Conservation (phyloP, 2,113 vertebrate genomes). For the Gopherus evgoodei region DNA sequence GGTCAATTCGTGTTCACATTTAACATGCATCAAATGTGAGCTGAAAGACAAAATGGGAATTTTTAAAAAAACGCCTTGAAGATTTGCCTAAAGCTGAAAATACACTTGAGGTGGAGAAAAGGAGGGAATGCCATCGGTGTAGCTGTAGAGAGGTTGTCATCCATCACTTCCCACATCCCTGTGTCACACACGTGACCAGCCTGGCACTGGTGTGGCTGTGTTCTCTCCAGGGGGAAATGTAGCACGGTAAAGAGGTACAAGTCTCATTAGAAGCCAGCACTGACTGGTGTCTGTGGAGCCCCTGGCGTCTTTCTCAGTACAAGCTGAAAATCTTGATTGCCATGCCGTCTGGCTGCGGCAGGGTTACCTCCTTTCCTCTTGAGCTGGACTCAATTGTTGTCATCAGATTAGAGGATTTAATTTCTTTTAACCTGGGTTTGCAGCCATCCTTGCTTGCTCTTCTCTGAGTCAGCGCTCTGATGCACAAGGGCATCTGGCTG, state of each 20-base stretch:
- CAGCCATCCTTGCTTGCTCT: not conserved
- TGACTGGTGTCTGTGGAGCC: not conserved
- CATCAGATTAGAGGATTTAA: not conserved
- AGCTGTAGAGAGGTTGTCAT: not conserved
- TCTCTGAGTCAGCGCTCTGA: not conserved
- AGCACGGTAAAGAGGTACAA: not conserved
- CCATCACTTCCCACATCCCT: fast-evolving
- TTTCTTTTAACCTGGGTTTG: not conserved
- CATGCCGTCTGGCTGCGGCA: fast-evolving
- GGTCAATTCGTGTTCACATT: not conserved
- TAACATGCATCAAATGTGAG: not conserved
- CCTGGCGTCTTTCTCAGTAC: fast-evolving
- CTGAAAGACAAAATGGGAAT: constrained; percentile 14
- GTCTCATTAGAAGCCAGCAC: fast-evolving
- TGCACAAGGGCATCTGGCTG: not conserved
- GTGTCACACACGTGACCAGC: fast-evolving
- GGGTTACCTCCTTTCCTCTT: fast-evolving
- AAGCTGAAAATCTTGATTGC: not conserved
- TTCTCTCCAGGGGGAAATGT: not conserved
- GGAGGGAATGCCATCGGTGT: not conserved
- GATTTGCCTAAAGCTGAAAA: not conserved
- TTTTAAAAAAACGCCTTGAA: not conserved
- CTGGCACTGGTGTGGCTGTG: not conserved
- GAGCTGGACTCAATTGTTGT: not conserved
- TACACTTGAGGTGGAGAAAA: not conserved